phyloP scores from a whole-genome alignment of 2,888 invertebrate species.

The Macropis europaea region DNA sequence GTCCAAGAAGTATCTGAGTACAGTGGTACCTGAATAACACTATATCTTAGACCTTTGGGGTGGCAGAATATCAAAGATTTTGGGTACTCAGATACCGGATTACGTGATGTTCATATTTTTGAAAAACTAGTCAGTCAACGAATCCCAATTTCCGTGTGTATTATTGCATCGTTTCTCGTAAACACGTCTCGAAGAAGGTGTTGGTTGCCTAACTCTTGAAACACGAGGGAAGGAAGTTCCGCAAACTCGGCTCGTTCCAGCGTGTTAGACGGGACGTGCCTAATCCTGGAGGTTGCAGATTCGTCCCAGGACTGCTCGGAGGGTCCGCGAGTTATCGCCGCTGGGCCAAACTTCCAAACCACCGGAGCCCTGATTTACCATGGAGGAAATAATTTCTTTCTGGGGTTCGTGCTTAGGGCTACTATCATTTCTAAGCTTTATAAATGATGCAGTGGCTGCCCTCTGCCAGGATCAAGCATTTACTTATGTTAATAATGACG shows the following conservation, averaged over 20 bases:
- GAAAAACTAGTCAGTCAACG: background rate
- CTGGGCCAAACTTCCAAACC: slow-evolving; percentile 51
- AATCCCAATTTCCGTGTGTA: slow-evolving; percentile 31
- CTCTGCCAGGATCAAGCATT: too few relatives aligned
- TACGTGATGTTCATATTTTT: too few relatives aligned
- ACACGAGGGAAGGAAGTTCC: slow-evolving; percentile 53
- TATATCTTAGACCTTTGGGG: too few relatives aligned
- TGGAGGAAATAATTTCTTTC: slow-evolving; percentile 46
- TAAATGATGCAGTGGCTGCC: slow-evolving; percentile 3
- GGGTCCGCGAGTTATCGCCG: slow-evolving; percentile 63
- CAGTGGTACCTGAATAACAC: too few relatives aligned
- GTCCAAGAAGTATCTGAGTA: too few relatives aligned
- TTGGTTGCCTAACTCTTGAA: slow-evolving; percentile 40
- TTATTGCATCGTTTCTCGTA: slow-evolving; percentile 39
- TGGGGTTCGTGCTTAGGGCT: background rate
- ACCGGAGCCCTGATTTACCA: slow-evolving; percentile 52
- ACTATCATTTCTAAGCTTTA: background rate
- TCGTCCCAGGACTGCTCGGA: slow-evolving; percentile 48
- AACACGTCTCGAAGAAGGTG: slow-evolving; percentile 18
- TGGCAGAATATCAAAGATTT: too few relatives aligned
- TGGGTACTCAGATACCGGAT: too few relatives aligned
- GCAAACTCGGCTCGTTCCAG: slow-evolving; percentile 60
- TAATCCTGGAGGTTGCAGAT: slow-evolving; percentile 60
- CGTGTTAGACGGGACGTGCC: slow-evolving; percentile 61
- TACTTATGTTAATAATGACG: too few relatives aligned